phyloP scores from a whole-genome alignment of 2,797 vertebrate species.

The Pseudomugil gertrudae region DNA sequence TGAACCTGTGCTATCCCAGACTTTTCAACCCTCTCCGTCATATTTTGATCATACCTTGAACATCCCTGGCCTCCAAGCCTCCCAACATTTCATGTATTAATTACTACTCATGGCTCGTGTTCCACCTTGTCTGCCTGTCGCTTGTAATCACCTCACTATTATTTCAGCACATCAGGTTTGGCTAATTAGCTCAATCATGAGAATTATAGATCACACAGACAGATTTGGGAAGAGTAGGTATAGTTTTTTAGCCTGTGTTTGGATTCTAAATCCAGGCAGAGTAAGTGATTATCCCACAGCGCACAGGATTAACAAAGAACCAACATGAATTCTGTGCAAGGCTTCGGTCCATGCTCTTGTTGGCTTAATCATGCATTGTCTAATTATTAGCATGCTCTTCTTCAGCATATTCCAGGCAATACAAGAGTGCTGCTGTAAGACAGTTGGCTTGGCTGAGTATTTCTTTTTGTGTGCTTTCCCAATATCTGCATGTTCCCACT shows the following conservation, averaged over 20 bases:
- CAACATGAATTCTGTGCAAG: constrained; percentile 2
- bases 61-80: constrained; percentile 37
- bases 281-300: constrained; percentile 15
- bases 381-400: constrained; percentile 9
- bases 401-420: not conserved
- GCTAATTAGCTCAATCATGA: constrained; percentile 69
- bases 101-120: constrained; percentile 8
- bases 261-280: constrained; percentile 14
- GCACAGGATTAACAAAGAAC: constrained; percentile 11
- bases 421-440: not conserved
- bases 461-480: constrained; percentile 14
- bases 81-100: constrained; percentile 43
- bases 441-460: not conserved
- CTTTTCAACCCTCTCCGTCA: constrained; percentile 28
- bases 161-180: constrained; percentile 51
- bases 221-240: constrained; percentile 56
- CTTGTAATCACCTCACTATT: constrained; percentile 59
- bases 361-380: constrained; percentile 2
- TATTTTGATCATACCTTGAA: constrained; percentile 54
- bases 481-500: constrained; percentile 24
- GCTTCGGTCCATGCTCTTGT: constrained; percentile 23
- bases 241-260: constrained; percentile 38
- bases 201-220: constrained; percentile 70
- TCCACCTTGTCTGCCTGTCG: constrained; percentile 11
- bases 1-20: constrained; percentile 1